These are phyloP conservation scores for Chymomyza fuscimana DNA, from an alignment of 2,888 invertebrate species.

Conservation along the genomic window DNA sequence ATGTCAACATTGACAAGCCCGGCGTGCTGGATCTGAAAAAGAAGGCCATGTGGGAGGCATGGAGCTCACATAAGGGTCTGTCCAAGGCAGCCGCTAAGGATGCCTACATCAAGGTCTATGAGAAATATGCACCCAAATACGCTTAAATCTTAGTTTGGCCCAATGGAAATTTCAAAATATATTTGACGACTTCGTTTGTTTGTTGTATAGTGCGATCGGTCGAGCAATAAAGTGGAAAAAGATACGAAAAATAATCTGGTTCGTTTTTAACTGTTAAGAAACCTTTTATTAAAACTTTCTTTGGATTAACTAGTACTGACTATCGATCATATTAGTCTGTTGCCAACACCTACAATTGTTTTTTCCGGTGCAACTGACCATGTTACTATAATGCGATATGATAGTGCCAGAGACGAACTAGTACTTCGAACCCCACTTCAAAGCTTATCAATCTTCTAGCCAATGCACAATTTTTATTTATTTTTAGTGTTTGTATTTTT, in stretches of 20 bases:
- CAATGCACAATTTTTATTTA: neutral
- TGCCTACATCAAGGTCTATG: constrained; percentile 87
- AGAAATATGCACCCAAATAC: constrained; percentile 81
- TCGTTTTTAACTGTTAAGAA: neutral
- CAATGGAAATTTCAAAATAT: neutral
- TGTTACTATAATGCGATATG: neutral
- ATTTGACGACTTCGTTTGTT: neutral
- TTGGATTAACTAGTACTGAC: neutral
- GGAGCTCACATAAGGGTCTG: constrained; percentile 90
- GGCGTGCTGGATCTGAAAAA: constrained; percentile 92
- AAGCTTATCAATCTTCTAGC: neutral
- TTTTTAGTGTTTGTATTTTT: neutral
- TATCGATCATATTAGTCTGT: neutral
- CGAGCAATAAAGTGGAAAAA: neutral
- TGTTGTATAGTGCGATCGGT: neutral
- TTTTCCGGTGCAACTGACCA: neutral
- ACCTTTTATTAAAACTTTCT: neutral
- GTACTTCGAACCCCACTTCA: neutral
- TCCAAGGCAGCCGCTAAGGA: constrained; percentile 88
- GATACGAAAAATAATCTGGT: neutral
- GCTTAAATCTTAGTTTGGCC: constrained; percentile 38
- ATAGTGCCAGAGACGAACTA: neutral
- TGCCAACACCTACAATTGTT: neutral
- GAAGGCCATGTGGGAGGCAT: constrained; percentile 96
- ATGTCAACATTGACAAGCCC: constrained; percentile 90